Evolutionary conservation across 2,888 invertebrate species (phyloP).

Genomic region (Nysson spinosus): DNA sequence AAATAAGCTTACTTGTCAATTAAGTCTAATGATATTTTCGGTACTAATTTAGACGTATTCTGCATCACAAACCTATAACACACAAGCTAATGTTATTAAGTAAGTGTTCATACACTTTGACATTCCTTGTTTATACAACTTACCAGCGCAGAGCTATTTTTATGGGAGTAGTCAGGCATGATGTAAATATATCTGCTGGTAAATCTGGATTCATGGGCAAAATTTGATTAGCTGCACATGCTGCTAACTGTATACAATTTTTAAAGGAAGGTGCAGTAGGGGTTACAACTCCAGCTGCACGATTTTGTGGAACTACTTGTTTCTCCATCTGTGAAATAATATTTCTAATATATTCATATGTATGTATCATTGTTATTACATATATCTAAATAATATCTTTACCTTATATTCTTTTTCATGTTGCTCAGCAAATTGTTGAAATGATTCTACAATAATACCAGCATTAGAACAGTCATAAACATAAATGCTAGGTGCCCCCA

Average conservation of each 20-base stretch:
- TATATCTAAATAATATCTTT: conserved; percentile 15
- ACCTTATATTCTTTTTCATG: conserved; percentile 90
- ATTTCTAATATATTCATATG: conserved; percentile 2
- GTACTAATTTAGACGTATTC: conserved; percentile 88
- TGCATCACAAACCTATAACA: conserved; percentile 88
- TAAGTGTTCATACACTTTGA: not conserved
- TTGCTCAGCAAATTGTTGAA: conserved; percentile 92
- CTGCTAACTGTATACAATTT: conserved; percentile 97
- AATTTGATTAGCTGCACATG: conserved; percentile 94
- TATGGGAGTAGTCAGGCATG: conserved; percentile 98
- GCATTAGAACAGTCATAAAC: conserved; percentile 99
- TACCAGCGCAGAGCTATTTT: conserved; percentile 95
- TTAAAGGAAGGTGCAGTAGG: conserved; percentile 83
- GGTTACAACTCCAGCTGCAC: conserved; percentile 68
- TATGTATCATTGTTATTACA: not conserved
- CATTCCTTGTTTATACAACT: conserved; percentile 33
- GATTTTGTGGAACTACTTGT: conserved; percentile 71
- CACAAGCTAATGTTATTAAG: not conserved
- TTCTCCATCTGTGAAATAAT: conserved; percentile 67
- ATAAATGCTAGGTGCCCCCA: conserved; percentile 99
- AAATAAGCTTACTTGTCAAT: conserved; percentile 88
- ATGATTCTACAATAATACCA: conserved; percentile 95
- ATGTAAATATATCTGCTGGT: conserved; percentile 98
- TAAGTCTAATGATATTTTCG: conserved; percentile 88
- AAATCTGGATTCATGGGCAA: conserved; percentile 98